These are phyloP conservation scores for Perca flavescens DNA, from an alignment of 2,113 vertebrate genomes.

Conservation along the genomic window DNA sequence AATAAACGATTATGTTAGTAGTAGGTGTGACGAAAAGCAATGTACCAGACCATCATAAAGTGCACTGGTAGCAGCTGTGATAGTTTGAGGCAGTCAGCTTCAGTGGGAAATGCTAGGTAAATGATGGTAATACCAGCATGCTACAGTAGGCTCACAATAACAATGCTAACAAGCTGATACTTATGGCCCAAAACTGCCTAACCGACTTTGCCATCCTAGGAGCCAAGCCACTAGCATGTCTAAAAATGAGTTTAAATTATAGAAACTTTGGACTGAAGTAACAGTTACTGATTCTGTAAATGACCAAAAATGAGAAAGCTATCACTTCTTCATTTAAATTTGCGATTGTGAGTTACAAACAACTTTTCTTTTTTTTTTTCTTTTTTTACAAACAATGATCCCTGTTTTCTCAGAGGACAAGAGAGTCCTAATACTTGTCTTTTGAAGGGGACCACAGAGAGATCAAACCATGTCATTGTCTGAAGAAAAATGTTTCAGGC, in stretches of 20 bases:
- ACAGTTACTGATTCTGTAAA: background rate
- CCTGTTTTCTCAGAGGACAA: conserved; percentile 45
- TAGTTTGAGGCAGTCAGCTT: background rate
- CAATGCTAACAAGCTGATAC: background rate
- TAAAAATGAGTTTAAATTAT: background rate
- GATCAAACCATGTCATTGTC: conserved; percentile 33
- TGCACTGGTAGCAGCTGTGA: background rate
- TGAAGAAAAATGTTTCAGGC: conserved; percentile 16
- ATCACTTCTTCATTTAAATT: background rate
- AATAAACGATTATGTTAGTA: conserved; percentile 9
- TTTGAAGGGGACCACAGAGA: background rate
- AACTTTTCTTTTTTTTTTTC: no score
- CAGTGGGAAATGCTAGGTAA: background rate
- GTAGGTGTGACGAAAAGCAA: background rate
- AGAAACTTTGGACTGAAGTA: background rate
- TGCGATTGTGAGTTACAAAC: no score
- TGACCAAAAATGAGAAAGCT: background rate
- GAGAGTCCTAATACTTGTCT: conserved; percentile 30
- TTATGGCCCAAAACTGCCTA: background rate
- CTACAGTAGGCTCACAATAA: background rate
- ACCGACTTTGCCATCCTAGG: background rate
- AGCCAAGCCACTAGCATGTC: background rate
- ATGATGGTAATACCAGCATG: no score
- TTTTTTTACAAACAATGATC: conserved; percentile 34
- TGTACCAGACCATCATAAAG: background rate